Percentiles rank a stretch among this genome's conserved stretches.
These are phyloP conservation scores for Zeugodacus cucurbitae DNA, from an alignment of 1,140 invertebrate species.

Conservation along the genomic window DNA sequence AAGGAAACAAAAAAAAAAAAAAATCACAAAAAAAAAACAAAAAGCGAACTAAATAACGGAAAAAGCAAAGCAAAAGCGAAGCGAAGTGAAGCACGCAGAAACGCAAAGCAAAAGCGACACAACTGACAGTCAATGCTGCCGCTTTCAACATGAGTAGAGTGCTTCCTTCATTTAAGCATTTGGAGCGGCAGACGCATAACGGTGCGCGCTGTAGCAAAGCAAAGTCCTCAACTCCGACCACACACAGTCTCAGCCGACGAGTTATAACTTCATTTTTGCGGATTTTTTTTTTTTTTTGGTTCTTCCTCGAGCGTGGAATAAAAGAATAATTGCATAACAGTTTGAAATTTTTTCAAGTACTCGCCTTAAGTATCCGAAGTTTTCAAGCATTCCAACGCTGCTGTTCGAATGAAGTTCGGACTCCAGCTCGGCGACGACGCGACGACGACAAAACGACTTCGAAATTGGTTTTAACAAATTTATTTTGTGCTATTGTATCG, in stretches of 20 bases:
- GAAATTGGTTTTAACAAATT: constrained; percentile 34
- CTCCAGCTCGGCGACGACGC: background rate
- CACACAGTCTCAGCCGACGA: background rate
- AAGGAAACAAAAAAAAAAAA: background rate
- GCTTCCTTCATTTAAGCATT: background rate
- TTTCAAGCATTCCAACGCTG: background rate
- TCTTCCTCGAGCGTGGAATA: background rate
- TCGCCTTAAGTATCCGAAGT: background rate
- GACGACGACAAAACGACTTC: background rate
- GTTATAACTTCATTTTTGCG: background rate
- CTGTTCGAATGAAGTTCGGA: background rate
- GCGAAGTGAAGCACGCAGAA: background rate
- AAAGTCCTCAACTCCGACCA: background rate
- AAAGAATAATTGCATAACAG: background rate
- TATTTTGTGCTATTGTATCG: background rate
- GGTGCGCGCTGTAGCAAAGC: background rate
- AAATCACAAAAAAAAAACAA: background rate
- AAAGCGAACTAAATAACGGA: background rate
- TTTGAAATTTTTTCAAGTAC: background rate
- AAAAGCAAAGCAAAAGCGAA: background rate
- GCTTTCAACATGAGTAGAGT: background rate
- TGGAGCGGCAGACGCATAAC: background rate
- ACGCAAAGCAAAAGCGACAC: background rate
- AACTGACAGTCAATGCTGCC: background rate
- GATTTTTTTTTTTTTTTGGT: background rate